These are phyloP conservation scores for Scytalopus superciliaris DNA, from an alignment of 2,113 vertebrate species.

Conservation along the genomic window DNA sequence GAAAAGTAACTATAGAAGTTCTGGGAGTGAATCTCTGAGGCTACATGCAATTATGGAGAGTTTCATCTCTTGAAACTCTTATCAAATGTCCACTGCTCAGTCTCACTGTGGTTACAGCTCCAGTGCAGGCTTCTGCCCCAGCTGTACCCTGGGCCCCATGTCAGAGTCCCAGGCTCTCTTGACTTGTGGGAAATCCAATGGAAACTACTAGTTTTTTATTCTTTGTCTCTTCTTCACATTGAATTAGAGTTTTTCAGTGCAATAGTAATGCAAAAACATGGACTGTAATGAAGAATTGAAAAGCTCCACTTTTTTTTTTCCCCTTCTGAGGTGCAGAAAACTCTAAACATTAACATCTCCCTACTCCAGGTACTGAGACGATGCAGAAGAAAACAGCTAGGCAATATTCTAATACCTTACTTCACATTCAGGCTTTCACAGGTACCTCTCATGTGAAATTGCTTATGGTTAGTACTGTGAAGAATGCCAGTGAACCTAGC, in stretches of 20 bases:
- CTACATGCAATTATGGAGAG: accelerated
- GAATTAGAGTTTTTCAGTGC: neutral
- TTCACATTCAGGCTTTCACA: neutral
- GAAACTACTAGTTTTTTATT: neutral
- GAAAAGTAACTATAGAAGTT: neutral
- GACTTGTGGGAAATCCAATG: neutral
- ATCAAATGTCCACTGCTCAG: neutral
- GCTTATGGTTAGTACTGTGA: neutral
- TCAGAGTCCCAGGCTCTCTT: neutral
- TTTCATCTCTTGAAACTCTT: neutral
- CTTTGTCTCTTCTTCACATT: neutral
- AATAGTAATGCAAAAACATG: neutral
- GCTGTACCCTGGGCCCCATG: neutral
- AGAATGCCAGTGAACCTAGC: neutral
- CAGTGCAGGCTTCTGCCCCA: neutral
- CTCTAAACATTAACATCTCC: neutral
- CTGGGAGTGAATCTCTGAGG: neutral
- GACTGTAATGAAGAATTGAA: neutral
- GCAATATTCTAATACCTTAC: neutral
- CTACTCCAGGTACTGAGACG: neutral
- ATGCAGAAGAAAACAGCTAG: neutral
- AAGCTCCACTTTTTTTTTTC: neutral
- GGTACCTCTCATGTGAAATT: neutral
- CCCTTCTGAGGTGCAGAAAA: neutral
- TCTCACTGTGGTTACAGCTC: neutral